Percentiles rank a stretch among this genome's conserved stretches.
These are phyloP conservation scores for Brenthis daphne DNA, from an alignment of 2,888 invertebrate species.

Conservation along the genomic window DNA sequence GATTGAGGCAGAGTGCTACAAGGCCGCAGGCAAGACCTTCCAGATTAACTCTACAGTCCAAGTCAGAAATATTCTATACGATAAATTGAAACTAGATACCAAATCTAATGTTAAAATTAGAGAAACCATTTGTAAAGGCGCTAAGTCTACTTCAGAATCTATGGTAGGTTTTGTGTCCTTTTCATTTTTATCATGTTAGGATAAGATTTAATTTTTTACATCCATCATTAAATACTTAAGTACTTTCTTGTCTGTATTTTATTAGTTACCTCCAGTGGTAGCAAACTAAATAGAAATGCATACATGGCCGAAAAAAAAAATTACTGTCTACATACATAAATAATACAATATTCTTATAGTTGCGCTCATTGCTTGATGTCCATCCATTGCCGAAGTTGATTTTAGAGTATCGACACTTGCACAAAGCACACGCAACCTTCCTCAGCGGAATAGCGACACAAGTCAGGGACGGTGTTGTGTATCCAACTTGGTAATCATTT, in stretches of 20 bases:
- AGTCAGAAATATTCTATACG: constrained; percentile 69
- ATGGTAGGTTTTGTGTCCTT: constrained; percentile 52
- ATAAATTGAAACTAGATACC: constrained; percentile 68
- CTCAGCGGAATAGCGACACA: constrained; percentile 68
- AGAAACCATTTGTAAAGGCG: constrained; percentile 61
- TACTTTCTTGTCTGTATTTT: no score
- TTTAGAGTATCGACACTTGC: constrained; percentile 72
- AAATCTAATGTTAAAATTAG: constrained; percentile 61
- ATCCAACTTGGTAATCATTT: constrained; percentile 63
- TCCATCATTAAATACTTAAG: no score
- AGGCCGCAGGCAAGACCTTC: constrained; percentile 64
- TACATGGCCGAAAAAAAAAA: no score
- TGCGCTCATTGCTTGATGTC: constrained; percentile 58
- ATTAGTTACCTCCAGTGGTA: no score
- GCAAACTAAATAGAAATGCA: no score
- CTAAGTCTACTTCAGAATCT: constrained; percentile 73
- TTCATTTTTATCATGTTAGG: no score
- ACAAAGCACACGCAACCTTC: constrained; percentile 76
- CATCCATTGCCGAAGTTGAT: constrained; percentile 72
- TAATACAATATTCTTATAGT: constrained; percentile 46
- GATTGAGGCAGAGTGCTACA: constrained; percentile 63
- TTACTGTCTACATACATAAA: no score
- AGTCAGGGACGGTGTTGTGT: constrained; percentile 59
- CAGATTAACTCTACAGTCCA: constrained; percentile 69
- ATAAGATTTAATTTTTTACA: no score